Evolutionary conservation across 2,797 vertebrate genomes (phyloP).

Genomic region (Anomalospiza imberbis): DNA sequence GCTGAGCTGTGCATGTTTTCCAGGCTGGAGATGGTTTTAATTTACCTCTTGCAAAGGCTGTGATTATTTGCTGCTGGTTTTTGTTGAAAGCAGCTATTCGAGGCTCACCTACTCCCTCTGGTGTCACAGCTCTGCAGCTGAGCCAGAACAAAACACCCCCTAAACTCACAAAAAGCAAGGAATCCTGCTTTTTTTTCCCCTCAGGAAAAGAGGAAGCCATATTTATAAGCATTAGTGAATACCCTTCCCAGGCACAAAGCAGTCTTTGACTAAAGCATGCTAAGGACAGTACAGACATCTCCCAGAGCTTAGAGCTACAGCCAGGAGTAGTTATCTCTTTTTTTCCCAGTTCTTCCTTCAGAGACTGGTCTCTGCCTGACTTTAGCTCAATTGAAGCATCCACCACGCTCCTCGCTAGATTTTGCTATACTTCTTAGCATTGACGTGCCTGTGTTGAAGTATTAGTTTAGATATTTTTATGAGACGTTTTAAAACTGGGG

Average conservation of each 20-base stretch:
- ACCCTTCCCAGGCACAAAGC: neutral
- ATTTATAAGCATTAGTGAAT: neutral
- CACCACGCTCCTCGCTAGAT: fast-evolving
- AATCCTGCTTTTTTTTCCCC: neutral
- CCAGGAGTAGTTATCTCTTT: neutral
- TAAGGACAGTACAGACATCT: neutral
- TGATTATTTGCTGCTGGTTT: conserved; percentile 40
- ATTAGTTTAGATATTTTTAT: neutral
- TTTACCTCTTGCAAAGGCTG: conserved; percentile 60
- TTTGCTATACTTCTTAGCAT: neutral
- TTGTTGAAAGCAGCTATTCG: conserved; percentile 23
- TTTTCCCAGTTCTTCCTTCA: neutral
- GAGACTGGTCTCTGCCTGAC: neutral
- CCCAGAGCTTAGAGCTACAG: neutral
- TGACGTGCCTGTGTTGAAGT: neutral
- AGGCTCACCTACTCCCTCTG: conserved; percentile 57
- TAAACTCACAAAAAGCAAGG: neutral
- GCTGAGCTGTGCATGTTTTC: conserved; percentile 64
- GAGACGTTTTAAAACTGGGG: neutral
- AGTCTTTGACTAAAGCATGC: neutral
- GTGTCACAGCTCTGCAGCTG: neutral
- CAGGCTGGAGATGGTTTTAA: conserved; percentile 57
- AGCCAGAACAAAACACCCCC: neutral
- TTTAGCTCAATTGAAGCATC: neutral
- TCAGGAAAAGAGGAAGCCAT: neutral